Evolutionary conservation across 1,140 invertebrate species (phyloP), one percentile per base, ranked within the genome.

Genomic region (Tetramorium alpestre): DNA sequence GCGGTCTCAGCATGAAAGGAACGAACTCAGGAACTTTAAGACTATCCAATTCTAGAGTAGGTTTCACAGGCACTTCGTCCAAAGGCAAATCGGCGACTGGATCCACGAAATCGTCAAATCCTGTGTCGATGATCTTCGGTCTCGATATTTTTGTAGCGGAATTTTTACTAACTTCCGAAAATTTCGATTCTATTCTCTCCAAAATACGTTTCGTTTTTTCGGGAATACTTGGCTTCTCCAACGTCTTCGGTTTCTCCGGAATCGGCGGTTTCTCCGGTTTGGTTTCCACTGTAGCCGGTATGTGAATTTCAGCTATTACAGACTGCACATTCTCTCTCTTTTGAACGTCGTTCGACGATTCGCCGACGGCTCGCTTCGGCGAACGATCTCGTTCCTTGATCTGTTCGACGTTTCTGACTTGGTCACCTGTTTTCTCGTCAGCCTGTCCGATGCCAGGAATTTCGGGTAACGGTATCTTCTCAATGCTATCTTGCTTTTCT

Each of bases 1-100:
- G 95, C 3, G 94, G 94, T 81, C 94, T 92, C 33, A 94, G 91
- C 91, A 95, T 93, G 84, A 95, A 95, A 4, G 95, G 93, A 86
- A 94, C 94, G 60, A 95, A 95, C 87, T 95, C 95, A 16, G 95
- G 95, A 28, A 95, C 95, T 92, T 95, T 95, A 1, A 95, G 87
- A 76, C 93, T 93, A 86, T 95, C 95, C 82, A 95, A 91, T 80
- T 95, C 95, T 80, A 95, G 85, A n/a, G 93, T 91, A 5, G 94
- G 94, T 87, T 95, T 95, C 2, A 95, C 93, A 7, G 95, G 94
- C 6, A 95, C 92, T 76, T 95, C 95, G 70, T 95, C 95, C 22
- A 95, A 87, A n/a, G 95, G 95, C 84, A 95, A 90, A 77, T 95
- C 95, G 0, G 95, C 95, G 6, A 95, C 94, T 3, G 95, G 95